Evolutionary conservation across 2,113 vertebrate genomes (phyloP).

Genomic region (Heterochromis multidens): DNA sequence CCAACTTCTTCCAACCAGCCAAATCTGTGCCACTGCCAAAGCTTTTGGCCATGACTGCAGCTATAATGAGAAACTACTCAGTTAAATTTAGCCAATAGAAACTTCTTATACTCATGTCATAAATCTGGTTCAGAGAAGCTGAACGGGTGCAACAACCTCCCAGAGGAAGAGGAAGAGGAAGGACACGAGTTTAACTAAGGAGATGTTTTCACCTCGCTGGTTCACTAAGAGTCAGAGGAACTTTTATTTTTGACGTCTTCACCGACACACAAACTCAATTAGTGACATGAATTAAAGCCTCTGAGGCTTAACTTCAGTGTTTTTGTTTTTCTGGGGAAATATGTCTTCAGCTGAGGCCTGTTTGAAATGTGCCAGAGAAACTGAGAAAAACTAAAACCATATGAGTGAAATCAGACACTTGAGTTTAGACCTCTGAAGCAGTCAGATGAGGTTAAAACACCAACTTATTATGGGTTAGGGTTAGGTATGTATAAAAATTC

Average conservation of each 20-base stretch:
- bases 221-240: neutral
- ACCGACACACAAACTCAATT: too few species aligned
- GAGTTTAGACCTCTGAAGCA: neutral
- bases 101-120: neutral
- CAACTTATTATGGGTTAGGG: accelerated
- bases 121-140: accelerated
- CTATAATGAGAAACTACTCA: neutral
- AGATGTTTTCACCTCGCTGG: accelerated
- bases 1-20: neutral
- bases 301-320: accelerated
- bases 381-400: neutral
- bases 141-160: neutral
- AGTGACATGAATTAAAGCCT: neutral
- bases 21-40: too few species aligned
- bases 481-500: accelerated
- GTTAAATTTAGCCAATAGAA: accelerated
- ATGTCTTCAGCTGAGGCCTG: neutral
- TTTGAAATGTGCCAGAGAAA: neutral
- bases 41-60: too few species aligned
- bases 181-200: accelerated
- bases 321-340: neutral
- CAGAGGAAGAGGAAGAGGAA: neutral
- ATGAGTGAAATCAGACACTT: too few species aligned
- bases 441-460: neutral
- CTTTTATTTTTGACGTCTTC: too few species aligned